Conservation (phyloP, 2,888 invertebrate genomes). For the Tetragnatha montana region DNA sequence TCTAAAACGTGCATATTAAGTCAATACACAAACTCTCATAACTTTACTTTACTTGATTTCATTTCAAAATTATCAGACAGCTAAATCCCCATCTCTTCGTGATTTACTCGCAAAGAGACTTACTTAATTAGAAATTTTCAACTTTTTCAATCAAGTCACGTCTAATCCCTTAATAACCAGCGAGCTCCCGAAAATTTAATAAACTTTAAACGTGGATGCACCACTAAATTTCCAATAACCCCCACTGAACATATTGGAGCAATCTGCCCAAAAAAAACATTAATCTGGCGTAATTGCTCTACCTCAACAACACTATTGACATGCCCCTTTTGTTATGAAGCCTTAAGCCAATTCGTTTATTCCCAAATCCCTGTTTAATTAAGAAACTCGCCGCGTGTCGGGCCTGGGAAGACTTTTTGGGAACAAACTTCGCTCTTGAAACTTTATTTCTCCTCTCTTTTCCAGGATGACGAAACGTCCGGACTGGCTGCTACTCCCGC, state of each 20-base stretch:
- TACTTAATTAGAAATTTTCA: no score
- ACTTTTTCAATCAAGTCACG: not conserved
- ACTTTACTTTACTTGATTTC: no score
- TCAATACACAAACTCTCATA: no score
- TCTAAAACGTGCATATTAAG: no score
- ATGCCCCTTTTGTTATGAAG: slow-evolving; percentile 10
- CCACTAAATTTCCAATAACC: not conserved
- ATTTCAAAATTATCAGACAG: no score
- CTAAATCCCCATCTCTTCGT: no score
- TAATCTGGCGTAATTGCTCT: not conserved
- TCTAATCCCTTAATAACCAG: not conserved
- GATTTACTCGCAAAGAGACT: no score
- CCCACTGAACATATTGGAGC: not conserved
- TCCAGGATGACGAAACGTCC: slow-evolving; percentile 53
- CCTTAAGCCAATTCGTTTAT: slow-evolving; percentile 33
- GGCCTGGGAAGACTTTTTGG: slow-evolving; percentile 13
- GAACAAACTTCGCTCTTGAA: slow-evolving; percentile 37
- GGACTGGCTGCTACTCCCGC: slow-evolving; percentile 25
- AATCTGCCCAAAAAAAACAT: not conserved
- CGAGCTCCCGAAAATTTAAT: not conserved
- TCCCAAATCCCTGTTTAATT: slow-evolving; percentile 65
- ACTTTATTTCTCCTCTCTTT: slow-evolving; percentile 32
- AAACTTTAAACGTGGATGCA: not conserved
- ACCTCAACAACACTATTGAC: not conserved
- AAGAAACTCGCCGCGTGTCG: slow-evolving; percentile 31